Evolutionary conservation across 2,888 invertebrate genomes (phyloP).

Genomic region (Suillia variegata): DNA sequence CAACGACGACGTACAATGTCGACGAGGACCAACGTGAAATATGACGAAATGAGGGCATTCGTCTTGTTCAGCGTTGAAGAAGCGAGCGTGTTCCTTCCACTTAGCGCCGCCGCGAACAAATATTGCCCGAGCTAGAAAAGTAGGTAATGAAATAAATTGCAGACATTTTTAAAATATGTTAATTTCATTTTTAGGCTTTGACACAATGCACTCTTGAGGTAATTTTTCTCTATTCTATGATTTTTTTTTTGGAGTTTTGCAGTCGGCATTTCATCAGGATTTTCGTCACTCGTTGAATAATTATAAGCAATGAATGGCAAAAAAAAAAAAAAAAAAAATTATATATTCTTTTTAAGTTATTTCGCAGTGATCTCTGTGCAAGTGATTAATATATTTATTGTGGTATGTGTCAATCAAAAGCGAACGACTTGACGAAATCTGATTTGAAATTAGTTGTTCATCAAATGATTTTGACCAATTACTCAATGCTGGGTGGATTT

Average conservation of each 20-base stretch:
- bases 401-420: too few species aligned
- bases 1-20: too few species aligned
- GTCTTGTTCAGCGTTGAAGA: conserved; percentile 32
- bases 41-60: conserved; percentile 36
- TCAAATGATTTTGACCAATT: too few species aligned
- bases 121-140: conserved; percentile 14
- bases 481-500: too few species aligned
- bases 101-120: neutral
- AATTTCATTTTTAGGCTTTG: conserved; percentile 17
- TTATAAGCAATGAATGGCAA: neutral
- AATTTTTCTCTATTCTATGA: neutral
- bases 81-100: neutral
- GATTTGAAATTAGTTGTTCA: too few species aligned
- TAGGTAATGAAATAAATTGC: conserved; percentile 32
- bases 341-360: neutral
- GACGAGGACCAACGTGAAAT: conserved; percentile 33
- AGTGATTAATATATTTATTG: too few species aligned
- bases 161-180: conserved; percentile 33
- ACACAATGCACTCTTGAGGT: neutral
- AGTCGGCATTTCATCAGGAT: neutral
- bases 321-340: neutral
- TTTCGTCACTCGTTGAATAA: neutral
- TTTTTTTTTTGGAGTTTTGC: too few species aligned
- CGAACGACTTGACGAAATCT: too few species aligned
- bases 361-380: too few species aligned